phyloP scores from a whole-genome alignment of 2,888 invertebrate genomes.

The Pristionchus mayeri region DNA sequence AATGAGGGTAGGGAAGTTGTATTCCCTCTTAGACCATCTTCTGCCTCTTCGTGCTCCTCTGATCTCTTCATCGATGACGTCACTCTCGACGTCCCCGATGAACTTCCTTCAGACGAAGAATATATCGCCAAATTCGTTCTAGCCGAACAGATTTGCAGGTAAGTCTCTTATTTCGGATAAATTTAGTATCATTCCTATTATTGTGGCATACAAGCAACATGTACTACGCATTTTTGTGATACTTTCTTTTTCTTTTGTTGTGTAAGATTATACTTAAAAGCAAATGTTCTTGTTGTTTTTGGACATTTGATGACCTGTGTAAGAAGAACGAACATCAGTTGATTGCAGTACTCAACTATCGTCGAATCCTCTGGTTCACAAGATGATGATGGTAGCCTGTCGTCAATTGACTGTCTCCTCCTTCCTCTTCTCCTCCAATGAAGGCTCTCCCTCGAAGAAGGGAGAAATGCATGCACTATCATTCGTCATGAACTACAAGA shows the following conservation, averaged over 20 bases:
- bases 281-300: not conserved
- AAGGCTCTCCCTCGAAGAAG: conserved; percentile 53
- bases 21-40: not conserved
- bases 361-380: conserved; percentile 69
- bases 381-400: conserved; percentile 66
- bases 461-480: conserved; percentile 69
- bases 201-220: too few species aligned
- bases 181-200: too few species aligned
- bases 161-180: too few species aligned
- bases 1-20: not conserved
- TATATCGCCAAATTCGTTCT: conserved; percentile 72
- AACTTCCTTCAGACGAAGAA: conserved; percentile 66
- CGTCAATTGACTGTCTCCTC: conserved; percentile 65
- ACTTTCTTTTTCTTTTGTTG: too few species aligned
- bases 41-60: conserved; percentile 33
- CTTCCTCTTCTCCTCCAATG: conserved; percentile 66
- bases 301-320: not conserved
- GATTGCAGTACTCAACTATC: conserved; percentile 63
- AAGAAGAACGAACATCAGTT: not conserved
- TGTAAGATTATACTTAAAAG: not conserved
- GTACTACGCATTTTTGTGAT: too few species aligned
- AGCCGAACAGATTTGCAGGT: conserved; percentile 73
- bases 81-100: conserved; percentile 61
- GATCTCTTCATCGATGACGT: conserved; percentile 43
- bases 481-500: conserved; percentile 62